Evolutionary conservation across 2,888 invertebrate species (phyloP), one percentile per base, ranked within the genome.

Genomic region (Nymphalis polychloros): DNA sequence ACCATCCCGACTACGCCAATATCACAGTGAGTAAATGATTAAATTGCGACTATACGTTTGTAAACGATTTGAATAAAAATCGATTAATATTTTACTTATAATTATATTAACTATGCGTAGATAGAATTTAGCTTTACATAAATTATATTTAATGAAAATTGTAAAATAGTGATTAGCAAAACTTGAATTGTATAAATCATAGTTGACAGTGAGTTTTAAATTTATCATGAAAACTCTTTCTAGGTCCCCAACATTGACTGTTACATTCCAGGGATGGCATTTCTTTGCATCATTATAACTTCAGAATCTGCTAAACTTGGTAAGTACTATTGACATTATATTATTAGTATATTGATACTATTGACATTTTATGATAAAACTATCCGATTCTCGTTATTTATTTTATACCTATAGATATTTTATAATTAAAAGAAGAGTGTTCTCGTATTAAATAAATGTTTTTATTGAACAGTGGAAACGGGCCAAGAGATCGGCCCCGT

Each of bases 231-330:
- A 23, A 31, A 46, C 59, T 60, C 50, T 41, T 53, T 48, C 19
- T 79, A 92, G 92, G 88, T 92, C 0, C 92, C 92, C 7, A 90
- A 89, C 77, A 91, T 91, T 59, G 91, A 92, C 75, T 92, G 92
- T 78, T 91, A 91, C 81, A 91, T 91, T 68, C 91, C 90, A n/a
- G 90, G 91, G 46, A 90, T 92, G 90, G 88, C 83, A 50, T 92
- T 92, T 78, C 79, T 89, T 50, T 92, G 92, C 78, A 86, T 92
- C 72, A 86, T 91, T 53, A 91, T 92, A 75, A 92, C 92, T 0
- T 88, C 92, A 0, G 91, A 92, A 76, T 90, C 90, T 0, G 91
- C 91, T 10, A 92, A 90, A 72, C 77, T 92, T 19, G 89, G 92
- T 92, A 75, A 85, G 84, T 48, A n/a, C n/a, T 20, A 31, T 8